Percentiles rank a stretch among this genome's conserved stretches.
Evolutionary conservation across 2,888 invertebrate species (phyloP).

Genomic region (Aproaerema taeniolella): DNA sequence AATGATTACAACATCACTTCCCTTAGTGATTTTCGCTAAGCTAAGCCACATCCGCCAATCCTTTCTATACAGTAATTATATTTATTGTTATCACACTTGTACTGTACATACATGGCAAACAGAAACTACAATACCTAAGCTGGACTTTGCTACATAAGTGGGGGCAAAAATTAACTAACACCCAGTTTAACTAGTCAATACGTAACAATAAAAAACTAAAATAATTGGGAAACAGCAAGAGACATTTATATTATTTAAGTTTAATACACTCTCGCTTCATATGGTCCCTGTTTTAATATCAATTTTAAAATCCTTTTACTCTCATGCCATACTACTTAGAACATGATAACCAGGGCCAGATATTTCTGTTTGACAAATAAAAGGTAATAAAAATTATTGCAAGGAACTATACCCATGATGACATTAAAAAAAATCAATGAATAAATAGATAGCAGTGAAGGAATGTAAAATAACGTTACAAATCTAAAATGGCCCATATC

Average conservation of each 20-base stretch:
- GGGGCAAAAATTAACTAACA: conserved; percentile 12
- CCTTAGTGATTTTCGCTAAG: conserved; percentile 32
- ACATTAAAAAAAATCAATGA: conserved; percentile 7
- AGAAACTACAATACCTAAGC: conserved; percentile 33
- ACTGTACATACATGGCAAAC: conserved; percentile 66
- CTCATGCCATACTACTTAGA: not conserved
- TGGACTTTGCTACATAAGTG: conserved; percentile 24
- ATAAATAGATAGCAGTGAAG: conserved; percentile 7
- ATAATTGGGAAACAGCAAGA: conserved; percentile 24
- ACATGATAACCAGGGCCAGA: conserved; percentile 2
- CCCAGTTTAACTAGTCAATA: conserved; percentile 17
- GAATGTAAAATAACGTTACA: conserved; percentile 12
- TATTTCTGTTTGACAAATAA: no score
- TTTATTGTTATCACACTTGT: conserved; percentile 63
- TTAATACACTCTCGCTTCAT: conserved; percentile 12
- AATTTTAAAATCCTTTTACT: conserved; percentile 8
- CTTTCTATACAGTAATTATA: no score
- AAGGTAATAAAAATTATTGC: conserved; percentile 14
- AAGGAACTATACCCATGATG: conserved; percentile 17
- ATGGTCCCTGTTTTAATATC: conserved; percentile 23
- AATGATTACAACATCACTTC: conserved; percentile 73
- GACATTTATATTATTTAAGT: conserved; percentile 2
- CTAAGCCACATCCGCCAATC: conserved; percentile 39
- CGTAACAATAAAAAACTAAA: no score
- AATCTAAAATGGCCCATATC: not conserved